Conservation (phyloP, 2,797 vertebrate species). For the Babyrousa celebensis region DNA sequence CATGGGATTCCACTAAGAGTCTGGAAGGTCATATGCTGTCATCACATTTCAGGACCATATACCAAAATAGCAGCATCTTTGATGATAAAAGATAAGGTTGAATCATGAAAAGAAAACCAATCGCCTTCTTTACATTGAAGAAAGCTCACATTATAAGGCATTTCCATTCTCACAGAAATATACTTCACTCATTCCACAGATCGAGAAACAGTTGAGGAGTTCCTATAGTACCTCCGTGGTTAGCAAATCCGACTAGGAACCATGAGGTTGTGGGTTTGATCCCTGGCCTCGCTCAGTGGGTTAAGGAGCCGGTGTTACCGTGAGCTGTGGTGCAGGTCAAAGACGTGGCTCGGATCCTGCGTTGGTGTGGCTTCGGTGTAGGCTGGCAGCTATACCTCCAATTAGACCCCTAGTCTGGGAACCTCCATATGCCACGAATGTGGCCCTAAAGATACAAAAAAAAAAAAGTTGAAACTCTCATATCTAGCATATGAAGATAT, state of each 20-base stretch:
- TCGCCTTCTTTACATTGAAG: conserved; percentile 28
- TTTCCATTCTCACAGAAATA: conserved; percentile 66
- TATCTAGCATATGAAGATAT: neutral
- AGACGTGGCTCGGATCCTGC: no score
- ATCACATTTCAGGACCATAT: conserved; percentile 62
- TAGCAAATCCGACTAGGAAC: no score
- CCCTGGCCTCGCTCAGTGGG: no score
- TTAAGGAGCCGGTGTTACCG: no score
- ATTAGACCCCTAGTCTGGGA: no score
- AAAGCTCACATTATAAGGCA: neutral
- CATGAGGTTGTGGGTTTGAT: no score
- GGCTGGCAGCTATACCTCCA: no score
- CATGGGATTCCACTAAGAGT: conserved; percentile 47
- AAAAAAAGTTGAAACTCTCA: neutral
- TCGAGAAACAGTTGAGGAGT: conserved; percentile 13
- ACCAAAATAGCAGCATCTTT: conserved; percentile 75
- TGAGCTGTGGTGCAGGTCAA: no score
- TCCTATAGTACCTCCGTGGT: no score
- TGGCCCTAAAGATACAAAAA: no score
- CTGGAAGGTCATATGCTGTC: conserved; percentile 61
- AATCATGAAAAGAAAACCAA: conserved; percentile 64
- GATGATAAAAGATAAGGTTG: conserved; percentile 66
- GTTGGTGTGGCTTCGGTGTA: no score
- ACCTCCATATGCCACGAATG: no score
- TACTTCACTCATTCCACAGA: neutral